Conservation (phyloP, 2,113 vertebrate species). For the Phycodurus eques region DNA sequence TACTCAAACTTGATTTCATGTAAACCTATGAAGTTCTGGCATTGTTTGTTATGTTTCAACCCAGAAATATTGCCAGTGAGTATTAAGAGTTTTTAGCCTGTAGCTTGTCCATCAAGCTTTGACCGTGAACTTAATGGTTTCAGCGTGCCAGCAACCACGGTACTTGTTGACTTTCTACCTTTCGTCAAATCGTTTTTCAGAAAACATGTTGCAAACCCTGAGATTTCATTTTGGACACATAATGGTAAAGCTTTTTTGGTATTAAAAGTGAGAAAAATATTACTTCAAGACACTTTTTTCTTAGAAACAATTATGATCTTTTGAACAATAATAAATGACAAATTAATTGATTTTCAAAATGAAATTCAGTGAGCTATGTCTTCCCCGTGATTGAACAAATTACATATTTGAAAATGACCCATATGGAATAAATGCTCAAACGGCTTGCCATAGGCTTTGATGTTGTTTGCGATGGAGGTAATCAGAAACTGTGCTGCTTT, state of each 20-base stretch:
- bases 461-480: neutral
- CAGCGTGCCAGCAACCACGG: neutral
- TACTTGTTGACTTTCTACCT: neutral
- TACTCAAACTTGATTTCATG: neutral
- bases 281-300: too few species aligned
- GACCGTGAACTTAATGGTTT: slow-evolving; percentile 1
- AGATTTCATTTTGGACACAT: neutral
- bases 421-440: neutral
- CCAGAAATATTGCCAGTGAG: neutral
- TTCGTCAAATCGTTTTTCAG: neutral
- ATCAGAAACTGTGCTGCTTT: neutral
- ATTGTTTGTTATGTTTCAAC: neutral
- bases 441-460: neutral
- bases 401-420: too few species aligned
- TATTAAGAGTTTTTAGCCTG: neutral
- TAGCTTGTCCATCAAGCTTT: neutral
- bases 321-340: too few species aligned
- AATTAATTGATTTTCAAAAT: too few species aligned
- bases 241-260: too few species aligned
- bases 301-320: too few species aligned
- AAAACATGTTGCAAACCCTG: too few species aligned
- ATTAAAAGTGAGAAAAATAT: too few species aligned
- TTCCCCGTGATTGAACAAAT: too few species aligned
- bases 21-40: neutral
- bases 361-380: too few species aligned